phyloP scores from a whole-genome alignment of 1,140 invertebrate species.

The Aphaenogaster floridana region DNA sequence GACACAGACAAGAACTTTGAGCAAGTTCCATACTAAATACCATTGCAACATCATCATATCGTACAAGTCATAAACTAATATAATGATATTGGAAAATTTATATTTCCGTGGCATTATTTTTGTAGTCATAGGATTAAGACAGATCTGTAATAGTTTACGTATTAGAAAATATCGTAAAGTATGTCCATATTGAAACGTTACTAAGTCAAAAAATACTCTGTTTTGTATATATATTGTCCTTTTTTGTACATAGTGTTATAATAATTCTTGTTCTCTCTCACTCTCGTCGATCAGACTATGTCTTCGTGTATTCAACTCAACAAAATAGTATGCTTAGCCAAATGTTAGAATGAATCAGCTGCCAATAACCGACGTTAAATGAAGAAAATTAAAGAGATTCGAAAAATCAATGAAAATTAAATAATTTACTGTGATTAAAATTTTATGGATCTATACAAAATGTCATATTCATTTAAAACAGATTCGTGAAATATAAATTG shows the following conservation, averaged over 20 bases:
- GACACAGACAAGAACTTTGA: conserved; percentile 69
- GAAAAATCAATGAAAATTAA: not conserved
- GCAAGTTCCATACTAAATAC: not conserved
- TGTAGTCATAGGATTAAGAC: conserved; percentile 45
- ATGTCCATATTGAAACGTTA: conserved; percentile 36
- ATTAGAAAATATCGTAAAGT: conserved; percentile 15
- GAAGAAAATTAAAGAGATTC: not conserved
- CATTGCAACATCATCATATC: conserved; percentile 24
- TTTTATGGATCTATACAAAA: conserved; percentile 18
- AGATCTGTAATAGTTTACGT: conserved; percentile 12
- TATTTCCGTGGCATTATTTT: conserved; percentile 58
- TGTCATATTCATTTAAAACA: not conserved
- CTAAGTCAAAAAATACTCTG: conserved; percentile 48
- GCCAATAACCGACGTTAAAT: conserved; percentile 38
- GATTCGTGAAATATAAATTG: too few relatives aligned
- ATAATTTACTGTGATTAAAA: conserved; percentile 11
- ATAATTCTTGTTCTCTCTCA: conserved; percentile 33
- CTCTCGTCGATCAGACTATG: conserved; percentile 9
- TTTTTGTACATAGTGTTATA: conserved; percentile 44
- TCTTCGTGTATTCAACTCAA: not conserved
- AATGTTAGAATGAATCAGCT: conserved; percentile 27
- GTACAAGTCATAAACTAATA: conserved; percentile 38
- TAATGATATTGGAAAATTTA: conserved; percentile 29
- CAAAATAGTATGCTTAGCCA: conserved; percentile 16
- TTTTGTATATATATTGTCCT: conserved; percentile 34